Base-by-base conservation (phyloP, 2,888 invertebrate genomes). In the Pachydiplax longipennis region DNA sequence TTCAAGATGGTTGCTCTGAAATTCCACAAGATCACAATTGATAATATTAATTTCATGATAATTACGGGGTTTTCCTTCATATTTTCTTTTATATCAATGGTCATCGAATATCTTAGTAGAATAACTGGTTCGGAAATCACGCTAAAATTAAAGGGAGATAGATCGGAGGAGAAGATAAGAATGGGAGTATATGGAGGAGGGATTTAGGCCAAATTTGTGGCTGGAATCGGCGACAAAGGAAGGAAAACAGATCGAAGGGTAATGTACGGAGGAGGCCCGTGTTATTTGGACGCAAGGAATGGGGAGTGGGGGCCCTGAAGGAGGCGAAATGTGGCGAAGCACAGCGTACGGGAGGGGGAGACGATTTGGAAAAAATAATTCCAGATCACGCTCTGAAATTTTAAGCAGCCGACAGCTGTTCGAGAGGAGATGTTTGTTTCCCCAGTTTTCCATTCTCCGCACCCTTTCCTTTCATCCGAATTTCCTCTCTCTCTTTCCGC, bases 401-500 rank as follows among this genome's bases (percentile, higher is more conserved):
- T 87, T 87, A 87, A 87, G 87, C 87, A 87, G 87, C 61, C 61
- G 87, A 87, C 87, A 87, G 87, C 87, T 87, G 87, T 61, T 87
- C 87, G 87, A 65, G 58, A 48, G 53, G 48, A 35, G 31, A 31
- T 53, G 87, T 87, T 87, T 61, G 58, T 61, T n/a, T 87, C 65
- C 87, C 31, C 83, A 65, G 37, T 87, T 87, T 87, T 87, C 61
- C 87, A 61, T 87, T 87, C 87, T 31, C 18, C 25, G 4, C 53
- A 8, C 53, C 8, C 15, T 53, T 53, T 53, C 53, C 53, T 53
- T 18, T 53, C 53, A 53, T 53, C 53, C 53, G 53, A 18, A 13
- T 53, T 35, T 53, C 58, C 31, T 31, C 87, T 87, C 31, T 35
- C 22, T 37, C 37, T 87, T 13, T 10, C 58, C 61, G 15, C 6